Percentiles rank a stretch among this genome's conserved stretches.
Evolutionary conservation across 2,113 vertebrate genomes (phyloP).

Genomic region (Cyphomyrus discorhynchus): DNA sequence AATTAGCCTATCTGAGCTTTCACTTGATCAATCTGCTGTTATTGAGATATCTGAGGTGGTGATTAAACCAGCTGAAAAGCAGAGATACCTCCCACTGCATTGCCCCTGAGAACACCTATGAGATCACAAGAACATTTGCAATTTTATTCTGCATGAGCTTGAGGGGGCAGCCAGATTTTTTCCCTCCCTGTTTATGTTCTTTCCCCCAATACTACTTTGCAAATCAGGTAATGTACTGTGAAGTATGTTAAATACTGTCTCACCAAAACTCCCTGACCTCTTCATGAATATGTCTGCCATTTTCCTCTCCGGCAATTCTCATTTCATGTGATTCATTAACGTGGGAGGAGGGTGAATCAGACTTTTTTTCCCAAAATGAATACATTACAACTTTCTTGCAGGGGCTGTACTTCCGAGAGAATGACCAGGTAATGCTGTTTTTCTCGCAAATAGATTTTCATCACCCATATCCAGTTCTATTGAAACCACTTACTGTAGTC

Average conservation of each 20-base stretch:
- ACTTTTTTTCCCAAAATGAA: conserved; percentile 14
- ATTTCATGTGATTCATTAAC: conserved; percentile 17
- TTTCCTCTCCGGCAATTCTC: neutral
- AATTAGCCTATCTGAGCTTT: neutral
- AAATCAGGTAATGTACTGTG: conserved; percentile 17
- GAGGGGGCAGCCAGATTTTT: neutral
- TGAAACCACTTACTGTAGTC: neutral
- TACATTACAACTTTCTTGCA: conserved; percentile 17
- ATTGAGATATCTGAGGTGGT: conserved; percentile 18
- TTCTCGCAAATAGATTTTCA: neutral
- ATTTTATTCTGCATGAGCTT: conserved; percentile 1
- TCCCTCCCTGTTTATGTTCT: neutral
- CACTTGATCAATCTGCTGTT: neutral
- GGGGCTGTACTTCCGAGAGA: neutral
- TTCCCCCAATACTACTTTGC: neutral
- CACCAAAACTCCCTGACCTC: neutral
- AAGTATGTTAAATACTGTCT: conserved; percentile 13
- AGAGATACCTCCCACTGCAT: neutral
- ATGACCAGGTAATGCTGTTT: neutral
- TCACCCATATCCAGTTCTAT: neutral
- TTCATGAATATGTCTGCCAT: conserved; percentile 3
- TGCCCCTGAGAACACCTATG: neutral
- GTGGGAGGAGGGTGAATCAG: conserved; percentile 18
- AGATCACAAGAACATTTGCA: neutral
- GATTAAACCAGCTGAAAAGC: neutral